Evolutionary conservation across 2,888 invertebrate species (phyloP), one percentile per base, ranked within the genome.

Genomic region (Spatulosminthurus flaviceps): DNA sequence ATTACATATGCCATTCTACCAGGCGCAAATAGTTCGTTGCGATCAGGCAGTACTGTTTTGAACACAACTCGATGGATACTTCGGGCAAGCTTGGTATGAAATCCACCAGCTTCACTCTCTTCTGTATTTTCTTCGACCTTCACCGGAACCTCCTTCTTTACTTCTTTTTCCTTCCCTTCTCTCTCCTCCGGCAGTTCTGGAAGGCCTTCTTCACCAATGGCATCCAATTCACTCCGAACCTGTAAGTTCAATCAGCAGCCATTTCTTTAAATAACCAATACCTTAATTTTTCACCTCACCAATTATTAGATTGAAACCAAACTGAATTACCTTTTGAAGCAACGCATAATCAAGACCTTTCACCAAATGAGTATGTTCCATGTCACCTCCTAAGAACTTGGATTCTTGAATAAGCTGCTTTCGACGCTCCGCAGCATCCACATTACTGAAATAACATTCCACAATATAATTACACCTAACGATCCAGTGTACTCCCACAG

Each of bases 281-380:
- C n/a, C n/a, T n/a, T n/a, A n/a, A n/a, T n/a, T n/a, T n/a, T n/a
- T n/a, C n/a, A n/a, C 4, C 34, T 34, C 9, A 9, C 34, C 34
- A 34, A 4, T 24, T 26, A 66, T 60, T 82, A 77, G n/a, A n/a
- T n/a, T n/a, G n/a, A n/a, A n/a, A n/a, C n/a, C n/a, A n/a, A n/a
- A n/a, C n/a, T n/a, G n/a, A n/a, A n/a, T n/a, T 84, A 95, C 96
- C 90, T 98, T 95, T 86, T 96, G 96, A 79, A 97, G 88, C 74
- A 97, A 88, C 0, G 96, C 96, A 88, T 95, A 97, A 90, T 97
- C 97, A 87, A 95, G 88, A 86, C 96, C 99, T 89, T 99, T 99
- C 86, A 99, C 99, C 91, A 99, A 96, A 89, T 99, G 99, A 87
- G 99, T 99, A 86, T 99, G 99, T 87, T 99, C 98, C 95, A 99